A percentile compares a stretch with the other conserved stretches of the same genome.
Evolutionary conservation across 2,113 vertebrate species (phyloP).

Genomic region (Oceanodroma tethys): DNA sequence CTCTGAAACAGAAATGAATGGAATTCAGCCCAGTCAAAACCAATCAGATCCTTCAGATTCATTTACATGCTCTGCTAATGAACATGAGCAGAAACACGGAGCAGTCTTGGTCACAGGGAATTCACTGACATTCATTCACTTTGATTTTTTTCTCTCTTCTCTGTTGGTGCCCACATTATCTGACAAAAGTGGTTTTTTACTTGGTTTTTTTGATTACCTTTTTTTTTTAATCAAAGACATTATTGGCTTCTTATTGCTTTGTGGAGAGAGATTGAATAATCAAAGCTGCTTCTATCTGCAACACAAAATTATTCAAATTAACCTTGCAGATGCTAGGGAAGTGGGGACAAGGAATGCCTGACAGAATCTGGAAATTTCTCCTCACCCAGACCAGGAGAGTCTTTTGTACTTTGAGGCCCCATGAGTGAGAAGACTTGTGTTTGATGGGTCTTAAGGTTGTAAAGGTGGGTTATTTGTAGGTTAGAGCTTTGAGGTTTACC

Average conservation of each 20-base stretch:
- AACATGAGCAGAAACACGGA: background rate
- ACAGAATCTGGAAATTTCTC: background rate
- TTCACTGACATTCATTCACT: background rate
- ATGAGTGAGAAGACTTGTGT: background rate
- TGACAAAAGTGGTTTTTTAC: background rate
- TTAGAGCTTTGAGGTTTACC: background rate
- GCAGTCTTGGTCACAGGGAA: background rate
- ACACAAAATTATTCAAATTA: background rate
- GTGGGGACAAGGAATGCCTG: background rate
- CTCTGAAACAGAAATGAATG: conserved; percentile 12
- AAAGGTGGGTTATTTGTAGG: background rate
- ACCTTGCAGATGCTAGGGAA: background rate
- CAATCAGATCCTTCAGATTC: background rate
- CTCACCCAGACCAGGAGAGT: background rate
- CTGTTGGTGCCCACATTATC: background rate
- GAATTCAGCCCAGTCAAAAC: conserved; percentile 16
- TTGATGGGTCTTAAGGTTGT: background rate
- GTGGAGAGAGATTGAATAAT: background rate
- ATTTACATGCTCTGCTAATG: conserved; percentile 1
- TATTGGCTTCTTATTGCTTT: conserved; percentile 1
- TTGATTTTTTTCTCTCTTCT: background rate
- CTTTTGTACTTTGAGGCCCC: background rate
- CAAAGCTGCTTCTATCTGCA: background rate
- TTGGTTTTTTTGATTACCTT: background rate
- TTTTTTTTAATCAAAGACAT: background rate